phyloP scores from a whole-genome alignment of 2,888 invertebrate species.

The Leptinotarsa tumamoca region DNA sequence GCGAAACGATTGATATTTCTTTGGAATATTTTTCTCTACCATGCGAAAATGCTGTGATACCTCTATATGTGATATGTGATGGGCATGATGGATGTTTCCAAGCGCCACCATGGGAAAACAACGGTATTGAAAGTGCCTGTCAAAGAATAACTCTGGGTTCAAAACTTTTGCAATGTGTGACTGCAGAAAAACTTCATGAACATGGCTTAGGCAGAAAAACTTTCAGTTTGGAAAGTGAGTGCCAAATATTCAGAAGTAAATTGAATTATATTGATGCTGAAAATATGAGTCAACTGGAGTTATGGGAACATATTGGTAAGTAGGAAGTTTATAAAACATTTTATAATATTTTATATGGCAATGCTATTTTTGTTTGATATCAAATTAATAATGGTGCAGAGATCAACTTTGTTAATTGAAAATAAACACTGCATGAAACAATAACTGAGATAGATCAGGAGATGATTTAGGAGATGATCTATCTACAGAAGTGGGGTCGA shows the following conservation, averaged over 20 bases:
- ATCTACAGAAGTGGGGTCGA: too few species aligned
- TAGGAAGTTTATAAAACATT: background rate
- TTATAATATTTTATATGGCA: too few species aligned
- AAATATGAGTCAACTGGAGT: slow-evolving; percentile 79
- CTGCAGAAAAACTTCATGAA: slow-evolving; percentile 88
- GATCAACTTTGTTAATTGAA: too few species aligned
- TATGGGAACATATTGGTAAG: slow-evolving; percentile 75
- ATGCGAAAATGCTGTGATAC: slow-evolving; percentile 76
- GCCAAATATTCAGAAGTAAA: slow-evolving; percentile 80
- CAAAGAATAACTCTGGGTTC: slow-evolving; percentile 81
- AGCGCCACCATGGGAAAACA: slow-evolving; percentile 66
- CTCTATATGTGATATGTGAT: slow-evolving; percentile 85
- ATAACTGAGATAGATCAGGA: too few species aligned
- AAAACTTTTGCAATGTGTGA: slow-evolving; percentile 85
- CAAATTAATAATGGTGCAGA: too few species aligned
- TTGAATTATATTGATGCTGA: slow-evolving; percentile 79
- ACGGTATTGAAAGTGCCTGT: slow-evolving; percentile 78
- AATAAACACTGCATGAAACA: too few species aligned
- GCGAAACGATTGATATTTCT: slow-evolving; percentile 67
- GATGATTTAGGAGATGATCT: too few species aligned
- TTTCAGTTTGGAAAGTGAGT: slow-evolving; percentile 83
- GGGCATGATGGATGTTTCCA: slow-evolving; percentile 85
- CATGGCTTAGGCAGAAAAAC: slow-evolving; percentile 83
- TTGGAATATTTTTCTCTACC: slow-evolving; percentile 72
- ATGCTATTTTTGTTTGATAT: too few species aligned